A percentile compares a stretch with the other conserved stretches of the same genome.
Conservation (phyloP, 2,113 vertebrate genomes). For the Epinephelus lanceolatus region DNA sequence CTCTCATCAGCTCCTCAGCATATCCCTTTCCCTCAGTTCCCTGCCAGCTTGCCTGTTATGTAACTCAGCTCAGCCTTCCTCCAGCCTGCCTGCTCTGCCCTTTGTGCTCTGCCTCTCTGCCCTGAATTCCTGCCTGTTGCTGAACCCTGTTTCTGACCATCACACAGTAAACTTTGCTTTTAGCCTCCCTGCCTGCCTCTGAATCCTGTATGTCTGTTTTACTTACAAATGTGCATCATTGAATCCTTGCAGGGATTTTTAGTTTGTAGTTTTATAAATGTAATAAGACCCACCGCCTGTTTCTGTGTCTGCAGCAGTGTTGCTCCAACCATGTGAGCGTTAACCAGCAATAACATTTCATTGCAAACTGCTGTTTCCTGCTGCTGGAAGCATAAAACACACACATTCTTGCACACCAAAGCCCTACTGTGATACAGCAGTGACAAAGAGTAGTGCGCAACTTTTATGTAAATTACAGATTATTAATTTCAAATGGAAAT, state of each 20-base stretch:
- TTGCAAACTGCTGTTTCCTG: slow-evolving; percentile 18
- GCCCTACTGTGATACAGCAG: neutral
- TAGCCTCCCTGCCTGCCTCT: neutral
- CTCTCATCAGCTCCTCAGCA: neutral
- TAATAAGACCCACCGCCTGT: neutral
- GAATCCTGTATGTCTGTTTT: neutral
- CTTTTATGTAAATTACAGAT: slow-evolving; percentile 42
- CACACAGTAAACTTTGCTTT: neutral
- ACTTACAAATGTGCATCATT: neutral
- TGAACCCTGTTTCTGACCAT: neutral
- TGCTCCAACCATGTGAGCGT: slow-evolving; percentile 14
- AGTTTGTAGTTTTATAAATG: slow-evolving; percentile 1
- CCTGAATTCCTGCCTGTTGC: neutral
- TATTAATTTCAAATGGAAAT: slow-evolving; percentile 58
- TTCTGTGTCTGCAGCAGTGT: neutral
- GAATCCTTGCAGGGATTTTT: neutral
- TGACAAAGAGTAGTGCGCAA: slow-evolving; percentile 1
- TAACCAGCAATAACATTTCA: slow-evolving; percentile 15
- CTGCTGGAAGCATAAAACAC: slow-evolving; percentile 24
- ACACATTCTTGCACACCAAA: neutral
- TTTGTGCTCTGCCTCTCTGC: neutral
- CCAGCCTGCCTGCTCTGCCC: neutral
- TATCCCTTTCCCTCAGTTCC: neutral
- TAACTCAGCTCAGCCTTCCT: neutral
- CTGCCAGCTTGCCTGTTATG: neutral